Percentiles rank a stretch among this genome's conserved stretches.
These are phyloP conservation scores for Ammodytes marinus DNA, from an alignment of 2,113 vertebrate species.

Conservation along the genomic window DNA sequence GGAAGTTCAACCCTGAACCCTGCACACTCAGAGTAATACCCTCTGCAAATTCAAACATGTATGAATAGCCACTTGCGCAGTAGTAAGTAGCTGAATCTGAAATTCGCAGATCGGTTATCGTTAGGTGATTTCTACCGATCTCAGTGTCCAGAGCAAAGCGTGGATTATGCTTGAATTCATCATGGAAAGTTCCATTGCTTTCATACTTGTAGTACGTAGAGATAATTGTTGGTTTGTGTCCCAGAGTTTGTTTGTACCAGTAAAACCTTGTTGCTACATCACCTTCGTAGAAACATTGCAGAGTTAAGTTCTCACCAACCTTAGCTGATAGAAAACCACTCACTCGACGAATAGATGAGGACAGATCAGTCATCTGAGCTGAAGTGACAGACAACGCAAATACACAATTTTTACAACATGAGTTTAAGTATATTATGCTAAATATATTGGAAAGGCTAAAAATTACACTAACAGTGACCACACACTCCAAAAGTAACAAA, in stretches of 20 bases:
- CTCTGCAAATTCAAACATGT: slow-evolving; percentile 17
- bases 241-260: slow-evolving; percentile 65
- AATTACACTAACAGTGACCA: no score
- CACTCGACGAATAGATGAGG: no score
- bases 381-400: slow-evolving; percentile 15
- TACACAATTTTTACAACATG: neutral
- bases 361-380: neutral
- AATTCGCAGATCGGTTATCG: slow-evolving; percentile 32
- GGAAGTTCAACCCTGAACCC: neutral
- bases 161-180: slow-evolving; percentile 23
- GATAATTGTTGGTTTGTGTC: slow-evolving; percentile 33
- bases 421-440: no score
- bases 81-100: slow-evolving; percentile 68
- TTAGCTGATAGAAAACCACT: slow-evolving; percentile 1
- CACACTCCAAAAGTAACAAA: no score
- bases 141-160: slow-evolving; percentile 18
- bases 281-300: slow-evolving; percentile 12
- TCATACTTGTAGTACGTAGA: slow-evolving; percentile 19
- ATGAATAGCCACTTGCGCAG: slow-evolving; percentile 16
- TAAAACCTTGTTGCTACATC: neutral
- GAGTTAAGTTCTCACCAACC: slow-evolving; percentile 14
- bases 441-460: no score
- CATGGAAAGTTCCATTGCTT: neutral
- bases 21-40: neutral
- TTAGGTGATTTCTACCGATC: slow-evolving; percentile 7